Percentiles rank a stretch among this genome's conserved stretches.
Evolutionary conservation across 2,888 invertebrate genomes (phyloP).

Genomic region (Dysmachus trigonus): DNA sequence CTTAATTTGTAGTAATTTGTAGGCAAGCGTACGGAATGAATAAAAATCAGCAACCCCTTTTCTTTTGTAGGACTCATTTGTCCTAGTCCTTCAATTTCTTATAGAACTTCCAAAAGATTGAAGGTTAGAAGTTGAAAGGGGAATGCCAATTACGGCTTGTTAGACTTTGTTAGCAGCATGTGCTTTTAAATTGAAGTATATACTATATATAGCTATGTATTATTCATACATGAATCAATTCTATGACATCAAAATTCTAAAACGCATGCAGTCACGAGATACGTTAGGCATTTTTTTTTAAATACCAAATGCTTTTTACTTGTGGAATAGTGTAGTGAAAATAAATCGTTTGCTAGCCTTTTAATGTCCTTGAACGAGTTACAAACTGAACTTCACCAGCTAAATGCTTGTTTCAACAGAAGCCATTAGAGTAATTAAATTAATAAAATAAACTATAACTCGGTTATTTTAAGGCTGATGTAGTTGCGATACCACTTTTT

Average conservation of each 20-base stretch:
- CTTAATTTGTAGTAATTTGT: too few relatives aligned
- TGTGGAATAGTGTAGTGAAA: neutral
- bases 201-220: neutral
- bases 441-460: too few relatives aligned
- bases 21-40: neutral
- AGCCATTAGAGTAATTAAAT: too few relatives aligned
- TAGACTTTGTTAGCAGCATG: neutral
- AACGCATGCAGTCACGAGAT: neutral
- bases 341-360: neutral
- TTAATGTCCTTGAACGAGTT: neutral
- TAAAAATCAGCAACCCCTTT: neutral
- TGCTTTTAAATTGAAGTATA: neutral
- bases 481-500: too few relatives aligned
- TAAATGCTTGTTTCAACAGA: too few relatives aligned
- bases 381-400: neutral
- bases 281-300: neutral
- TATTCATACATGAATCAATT: neutral
- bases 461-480: too few relatives aligned
- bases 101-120: neutral
- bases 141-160: neutral
- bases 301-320: neutral
- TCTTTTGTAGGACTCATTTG: too few relatives aligned
- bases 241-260: neutral
- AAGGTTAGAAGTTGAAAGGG: neutral
- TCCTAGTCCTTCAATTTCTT: neutral